A percentile compares a stretch with the other conserved stretches of the same genome.
Conservation (phyloP, 2,113 vertebrate species). For the Rhea pennata region DNA sequence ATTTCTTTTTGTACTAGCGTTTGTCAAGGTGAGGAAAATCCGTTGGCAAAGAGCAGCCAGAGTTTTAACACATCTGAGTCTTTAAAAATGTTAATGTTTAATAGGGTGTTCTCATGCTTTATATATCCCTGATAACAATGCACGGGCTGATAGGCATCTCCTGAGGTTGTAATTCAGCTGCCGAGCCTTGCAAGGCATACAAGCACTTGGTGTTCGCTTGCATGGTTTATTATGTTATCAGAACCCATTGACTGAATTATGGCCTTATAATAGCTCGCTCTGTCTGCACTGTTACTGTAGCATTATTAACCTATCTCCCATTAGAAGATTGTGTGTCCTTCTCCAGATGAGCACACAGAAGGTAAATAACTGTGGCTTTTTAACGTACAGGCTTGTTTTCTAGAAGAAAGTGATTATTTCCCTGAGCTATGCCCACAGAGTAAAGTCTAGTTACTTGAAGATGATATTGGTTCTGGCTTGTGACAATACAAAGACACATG, state of each 20-base stretch:
- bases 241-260: conserved; percentile 60
- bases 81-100: conserved; percentile 68
- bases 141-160: conserved; percentile 47
- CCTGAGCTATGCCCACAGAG: background rate
- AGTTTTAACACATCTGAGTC: conserved; percentile 59
- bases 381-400: background rate
- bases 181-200: conserved; percentile 28
- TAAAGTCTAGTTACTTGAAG: background rate
- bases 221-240: conserved; percentile 60
- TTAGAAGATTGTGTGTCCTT: background rate
- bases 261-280: conserved; percentile 34
- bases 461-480: background rate
- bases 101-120: conserved; percentile 49
- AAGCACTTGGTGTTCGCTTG: conserved; percentile 5
- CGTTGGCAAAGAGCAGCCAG: conserved; percentile 38
- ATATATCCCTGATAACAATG: conserved; percentile 25
- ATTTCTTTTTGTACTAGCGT: background rate
- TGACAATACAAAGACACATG: background rate
- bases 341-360: conserved; percentile 9
- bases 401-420: background rate
- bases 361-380: background rate
- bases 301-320: conserved; percentile 21
- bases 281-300: background rate
- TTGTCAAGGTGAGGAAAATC: conserved; percentile 56
- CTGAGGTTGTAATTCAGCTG: conserved; percentile 45